These are phyloP conservation scores for Parapristionchus giblindavisi DNA, from an alignment of 2,888 invertebrate species.

Conservation along the genomic window DNA sequence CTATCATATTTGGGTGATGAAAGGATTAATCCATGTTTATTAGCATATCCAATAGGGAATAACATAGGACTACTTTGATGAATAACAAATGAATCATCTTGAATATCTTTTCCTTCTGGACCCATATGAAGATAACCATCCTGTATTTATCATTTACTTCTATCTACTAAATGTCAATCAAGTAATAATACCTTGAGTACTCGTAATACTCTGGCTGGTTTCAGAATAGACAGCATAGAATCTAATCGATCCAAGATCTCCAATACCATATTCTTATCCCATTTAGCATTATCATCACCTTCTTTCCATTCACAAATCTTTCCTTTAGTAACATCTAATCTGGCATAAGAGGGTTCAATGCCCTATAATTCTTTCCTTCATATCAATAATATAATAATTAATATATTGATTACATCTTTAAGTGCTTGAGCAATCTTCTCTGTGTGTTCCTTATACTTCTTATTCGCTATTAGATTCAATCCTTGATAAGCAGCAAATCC, in stretches of 20 bases:
- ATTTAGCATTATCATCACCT: neutral
- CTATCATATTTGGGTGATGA: slow-evolving; percentile 8
- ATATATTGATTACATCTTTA: neutral
- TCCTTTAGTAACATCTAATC: too few relatives aligned
- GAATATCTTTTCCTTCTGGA: slow-evolving; percentile 31
- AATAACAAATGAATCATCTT: slow-evolving; percentile 12
- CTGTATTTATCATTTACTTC: neutral
- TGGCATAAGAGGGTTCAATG: too few relatives aligned
- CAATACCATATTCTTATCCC: slow-evolving; percentile 32
- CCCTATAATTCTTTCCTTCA: too few relatives aligned
- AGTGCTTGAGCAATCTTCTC: slow-evolving; percentile 16
- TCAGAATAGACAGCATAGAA: neutral
- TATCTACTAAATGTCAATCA: neutral
- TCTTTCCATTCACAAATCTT: neutral
- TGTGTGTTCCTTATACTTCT: slow-evolving; percentile 17
- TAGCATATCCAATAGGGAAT: slow-evolving; percentile 36
- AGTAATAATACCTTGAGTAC: slow-evolving; percentile 29
- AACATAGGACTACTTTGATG: slow-evolving; percentile 14
- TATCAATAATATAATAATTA: too few relatives aligned
- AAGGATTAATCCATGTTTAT: neutral
- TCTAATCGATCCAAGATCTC: slow-evolving; percentile 36
- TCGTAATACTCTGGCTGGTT: slow-evolving; percentile 27
- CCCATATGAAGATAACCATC: slow-evolving; percentile 37
- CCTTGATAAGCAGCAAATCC: slow-evolving; percentile 27
- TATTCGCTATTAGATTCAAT: slow-evolving; percentile 9